These are phyloP conservation scores for Miichthys miiuy DNA, from an alignment of 2,797 vertebrate species.

Conservation along the genomic window DNA sequence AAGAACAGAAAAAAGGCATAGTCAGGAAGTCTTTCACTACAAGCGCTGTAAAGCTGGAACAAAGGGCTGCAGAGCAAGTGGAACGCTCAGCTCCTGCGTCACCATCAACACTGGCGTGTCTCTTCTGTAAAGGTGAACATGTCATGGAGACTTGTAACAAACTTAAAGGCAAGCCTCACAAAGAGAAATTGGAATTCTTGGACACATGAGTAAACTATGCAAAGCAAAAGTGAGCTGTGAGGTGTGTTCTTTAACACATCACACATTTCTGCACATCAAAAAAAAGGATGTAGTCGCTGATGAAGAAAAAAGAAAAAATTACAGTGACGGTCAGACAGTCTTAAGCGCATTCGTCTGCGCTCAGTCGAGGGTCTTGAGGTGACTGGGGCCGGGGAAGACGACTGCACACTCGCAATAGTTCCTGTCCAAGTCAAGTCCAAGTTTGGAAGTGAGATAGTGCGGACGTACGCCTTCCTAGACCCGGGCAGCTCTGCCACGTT, in stretches of 20 bases:
- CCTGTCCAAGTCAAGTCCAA: not conserved
- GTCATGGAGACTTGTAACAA: not conserved
- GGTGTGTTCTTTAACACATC: not conserved
- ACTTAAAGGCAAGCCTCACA: not conserved
- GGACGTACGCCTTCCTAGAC: not conserved
- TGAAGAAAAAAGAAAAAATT: not conserved
- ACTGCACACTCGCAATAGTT: not conserved
- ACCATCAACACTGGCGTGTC: too few relatives aligned
- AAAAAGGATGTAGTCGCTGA: not conserved
- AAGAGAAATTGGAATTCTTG: not conserved
- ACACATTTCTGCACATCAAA: not conserved
- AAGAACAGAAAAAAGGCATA: too few relatives aligned
- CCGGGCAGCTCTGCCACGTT: not conserved
- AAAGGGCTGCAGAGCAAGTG: too few relatives aligned
- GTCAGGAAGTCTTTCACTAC: too few relatives aligned
- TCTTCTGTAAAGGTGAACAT: not conserved
- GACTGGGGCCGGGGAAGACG: not conserved
- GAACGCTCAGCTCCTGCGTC: too few relatives aligned
- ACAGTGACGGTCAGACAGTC: not conserved
- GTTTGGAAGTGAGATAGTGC: not conserved
- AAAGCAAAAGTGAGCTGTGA: not conserved
- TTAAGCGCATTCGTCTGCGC: not conserved
- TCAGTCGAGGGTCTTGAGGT: not conserved
- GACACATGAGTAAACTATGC: not conserved
- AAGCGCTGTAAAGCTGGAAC: too few relatives aligned